Base-by-base conservation (phyloP, 2,797 vertebrate species). In the Spinibarbus caldwelli region DNA sequence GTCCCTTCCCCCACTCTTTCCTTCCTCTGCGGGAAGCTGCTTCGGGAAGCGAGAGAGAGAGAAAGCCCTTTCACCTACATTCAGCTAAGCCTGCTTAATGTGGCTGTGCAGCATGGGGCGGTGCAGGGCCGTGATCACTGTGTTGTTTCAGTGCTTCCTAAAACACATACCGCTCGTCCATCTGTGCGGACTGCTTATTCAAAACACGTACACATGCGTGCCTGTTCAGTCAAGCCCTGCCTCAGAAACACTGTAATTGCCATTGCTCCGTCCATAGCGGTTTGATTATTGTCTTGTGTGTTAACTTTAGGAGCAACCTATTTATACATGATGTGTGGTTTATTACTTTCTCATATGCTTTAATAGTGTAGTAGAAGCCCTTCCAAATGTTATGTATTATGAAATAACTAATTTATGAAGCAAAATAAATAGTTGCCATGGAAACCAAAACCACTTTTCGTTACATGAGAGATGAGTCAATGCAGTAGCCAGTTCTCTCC, bases 51-150 rank as follows among this genome's bases (percentile, higher is more conserved):
- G 73, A 15, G 78, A 34, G 67, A 41, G 47, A 80, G 47, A 80
- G 82, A 71, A 14, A 71, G 87, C 83, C 85, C 90, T 91, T 91
- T 89, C 89, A 90, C 90, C 90, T 87, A 91, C 84, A 88, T 91
- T 90, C 86, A 45, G 79, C 87, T 83, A 83, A 85, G 86, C 59
- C 47, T 85, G 85, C 49, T 82, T 88, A 66, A 47, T 84, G 75
- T 84, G 73, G 82, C 84, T 85, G 84, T 52, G 73, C 81, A 77
- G 54, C 72, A 85, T 64, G 72, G 68, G 73, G 77, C 21, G 72
- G 68, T 85, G 70, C 54, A 75, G 66, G 45, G 62, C 29, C 43
- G 31, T 45, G 70, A 43, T 79, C 43, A 43, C 82, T 57, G 75
- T 75, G 26, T 45, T 81, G 59, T 80, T 78, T 80, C 76, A 80